Evolutionary conservation across 2,888 invertebrate genomes (phyloP), one percentile per base, ranked within the genome.

Genomic region (Andrena bucephala): DNA sequence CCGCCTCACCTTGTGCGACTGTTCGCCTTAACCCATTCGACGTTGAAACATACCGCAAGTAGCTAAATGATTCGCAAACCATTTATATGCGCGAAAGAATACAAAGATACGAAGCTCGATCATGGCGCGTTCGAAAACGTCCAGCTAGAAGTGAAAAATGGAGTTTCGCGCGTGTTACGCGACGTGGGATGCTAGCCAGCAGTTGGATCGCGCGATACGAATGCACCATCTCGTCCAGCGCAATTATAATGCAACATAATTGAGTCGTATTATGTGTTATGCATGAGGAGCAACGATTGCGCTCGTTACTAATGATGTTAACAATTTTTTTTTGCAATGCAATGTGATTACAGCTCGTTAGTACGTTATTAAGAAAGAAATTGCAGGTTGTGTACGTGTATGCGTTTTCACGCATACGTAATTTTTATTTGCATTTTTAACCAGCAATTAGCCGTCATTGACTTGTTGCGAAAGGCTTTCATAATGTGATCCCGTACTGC

Each of bases 41-140:
- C 67, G 59, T 79, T 85, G 79, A 74, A 79, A 77, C 72, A 31
- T 54, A 65, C 29, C 78, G 62, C 63, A 48, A 16, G 42, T 42
- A 52, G 70, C 75, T 81, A 77, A 84, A 82, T 74, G 82, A 71
- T 81, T 84, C 68, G 78, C 84, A 76, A 82, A 86, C 79, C 77
- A 70, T 77, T 77, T 84, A 75, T 85, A 68, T 69, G 62, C 24
- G 59, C 65, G 52, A 36, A 24, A 78, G 77, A 82, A 82, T 84
- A 70, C 1, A 16, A 16, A 65, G 78, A 79, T 79, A 80, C 54
- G 72, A 24, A 33, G 63, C 59, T 24, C 36, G 50, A 65, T 65
- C 65, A 59, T 78, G 42, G 73, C 57, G 31, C 59, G 65, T 59
- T 57, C 24, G 60, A 48, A 70, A 71, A 57, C 33, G 4, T 10